These are phyloP conservation scores for Cheumatopsyche charites DNA, from an alignment of 1,140 invertebrate genomes.

Conservation along the genomic window DNA sequence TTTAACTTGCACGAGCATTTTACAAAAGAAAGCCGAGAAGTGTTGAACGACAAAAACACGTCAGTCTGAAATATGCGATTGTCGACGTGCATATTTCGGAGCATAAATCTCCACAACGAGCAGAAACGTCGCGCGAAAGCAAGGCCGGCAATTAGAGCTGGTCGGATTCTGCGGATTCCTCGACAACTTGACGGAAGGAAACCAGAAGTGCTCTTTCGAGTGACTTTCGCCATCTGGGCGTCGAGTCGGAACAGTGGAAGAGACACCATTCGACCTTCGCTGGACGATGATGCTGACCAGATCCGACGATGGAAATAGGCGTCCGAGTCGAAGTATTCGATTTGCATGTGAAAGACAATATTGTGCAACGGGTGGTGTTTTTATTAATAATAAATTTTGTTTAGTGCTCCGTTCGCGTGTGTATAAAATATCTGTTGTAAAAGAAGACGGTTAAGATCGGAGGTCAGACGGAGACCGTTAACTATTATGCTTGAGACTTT, in stretches of 20 bases:
- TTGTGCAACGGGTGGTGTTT: no score
- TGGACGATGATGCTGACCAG: background rate
- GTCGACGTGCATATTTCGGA: conserved; percentile 5
- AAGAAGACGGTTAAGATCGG: no score
- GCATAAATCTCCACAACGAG: conserved; percentile 1
- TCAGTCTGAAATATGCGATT: background rate
- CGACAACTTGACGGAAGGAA: background rate
- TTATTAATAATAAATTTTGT: no score
- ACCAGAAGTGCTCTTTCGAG: background rate
- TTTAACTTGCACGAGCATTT: no score
- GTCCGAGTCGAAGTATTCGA: background rate
- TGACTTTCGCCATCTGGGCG: background rate
- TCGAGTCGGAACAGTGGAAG: no score
- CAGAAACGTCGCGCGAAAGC: conserved; percentile 14
- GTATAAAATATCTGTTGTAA: no score
- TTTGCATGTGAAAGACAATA: conserved; percentile 10
- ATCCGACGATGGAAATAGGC: background rate
- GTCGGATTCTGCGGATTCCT: conserved; percentile 6
- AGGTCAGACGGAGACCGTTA: no score
- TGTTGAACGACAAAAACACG: no score
- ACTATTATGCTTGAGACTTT: no score
- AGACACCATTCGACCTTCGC: conserved; percentile 1
- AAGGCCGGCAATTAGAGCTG: conserved; percentile 11
- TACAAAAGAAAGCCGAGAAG: no score
- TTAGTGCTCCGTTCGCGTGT: no score